Evolutionary conservation across 2,797 vertebrate species (phyloP).

Genomic region (Enteromius afrohamiltoni): DNA sequence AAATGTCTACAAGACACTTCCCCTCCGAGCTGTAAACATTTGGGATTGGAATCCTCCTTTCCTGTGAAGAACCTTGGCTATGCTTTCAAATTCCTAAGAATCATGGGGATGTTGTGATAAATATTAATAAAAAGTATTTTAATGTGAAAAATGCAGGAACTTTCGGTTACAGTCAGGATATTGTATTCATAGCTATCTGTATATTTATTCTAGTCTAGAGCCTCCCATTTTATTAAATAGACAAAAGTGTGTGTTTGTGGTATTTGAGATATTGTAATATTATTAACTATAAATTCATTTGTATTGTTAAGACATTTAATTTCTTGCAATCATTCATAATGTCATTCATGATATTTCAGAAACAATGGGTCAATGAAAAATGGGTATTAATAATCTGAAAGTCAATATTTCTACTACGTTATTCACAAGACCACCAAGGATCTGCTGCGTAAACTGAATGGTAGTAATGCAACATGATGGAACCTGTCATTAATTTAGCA

Average conservation of each 20-base stretch:
- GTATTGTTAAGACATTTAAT: too few relatives aligned
- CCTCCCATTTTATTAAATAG: not conserved
- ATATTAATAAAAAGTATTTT: not conserved
- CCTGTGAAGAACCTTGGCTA: slow-evolving; percentile 38
- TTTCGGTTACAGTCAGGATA: not conserved
- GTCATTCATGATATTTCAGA: slow-evolving; percentile 32
- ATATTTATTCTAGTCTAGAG: not conserved
- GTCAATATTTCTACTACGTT: not conserved
- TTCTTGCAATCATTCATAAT: not conserved
- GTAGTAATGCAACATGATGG: not conserved
- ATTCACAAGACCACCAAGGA: slow-evolving; percentile 6
- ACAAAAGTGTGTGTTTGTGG: not conserved
- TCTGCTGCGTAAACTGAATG: not conserved
- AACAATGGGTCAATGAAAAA: slow-evolving; percentile 2
- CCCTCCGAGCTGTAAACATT: slow-evolving; percentile 30
- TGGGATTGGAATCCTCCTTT: slow-evolving; percentile 27
- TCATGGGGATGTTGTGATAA: not conserved
- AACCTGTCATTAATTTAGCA: not conserved
- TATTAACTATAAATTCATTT: not conserved
- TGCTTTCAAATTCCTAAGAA: slow-evolving; percentile 14
- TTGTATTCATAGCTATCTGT: not conserved
- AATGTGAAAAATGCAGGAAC: not conserved
- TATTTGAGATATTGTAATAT: not conserved
- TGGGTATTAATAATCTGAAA: not conserved
- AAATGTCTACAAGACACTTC: slow-evolving; percentile 45